Evolutionary conservation across 2,888 invertebrate species (phyloP), one percentile per base, ranked within the genome.

Genomic region (Tachina grossa): DNA sequence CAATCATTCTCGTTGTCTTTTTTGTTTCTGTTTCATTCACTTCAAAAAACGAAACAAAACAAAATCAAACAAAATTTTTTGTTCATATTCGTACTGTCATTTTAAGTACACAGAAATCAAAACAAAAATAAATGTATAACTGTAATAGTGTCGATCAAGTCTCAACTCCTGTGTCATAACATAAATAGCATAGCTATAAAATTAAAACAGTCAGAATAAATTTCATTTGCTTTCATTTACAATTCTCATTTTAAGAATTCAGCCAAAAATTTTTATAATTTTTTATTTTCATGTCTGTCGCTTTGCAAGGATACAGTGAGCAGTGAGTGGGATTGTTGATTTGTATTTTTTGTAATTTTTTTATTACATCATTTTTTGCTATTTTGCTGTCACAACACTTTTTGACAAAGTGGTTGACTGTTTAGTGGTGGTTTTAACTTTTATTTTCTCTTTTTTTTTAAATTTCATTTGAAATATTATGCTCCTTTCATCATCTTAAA

Each of bases 321-420:
- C 31, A 31, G 31, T 31, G 4, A 31, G 4, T 49, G n/a, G 47
- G 72, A 72, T 53, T 47, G 31, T 6, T 31, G 31, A 31, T 45
- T 57, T 19, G 10, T 49, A 45, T 55, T 43, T 49, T 61, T 74
- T 41, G 43, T 22, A n/a, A 65, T 49, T 51, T 80, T 59, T 66
- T 22, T 74, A 84, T 31, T 31, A 87, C 87, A 87, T 87, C 78
- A 19, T 61, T 41, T 76, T 86, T 86, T 89, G 4, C 14, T 61
- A 66, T 51, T 55, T 55, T 57, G 61, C 63, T 55, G 63, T 57
- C 39, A 19, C 39, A 19, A 55, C 71, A 86, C 45, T 43, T 75
- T 69, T 61, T 75, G 81, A 75, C 59, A 81, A 81, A 74, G 51
- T 79, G 39, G 49, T 59, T 53, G 76, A 41, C 61, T 57, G 47